Evolutionary conservation across 1,140 invertebrate species (phyloP).

Genomic region (Venturia canescens): DNA sequence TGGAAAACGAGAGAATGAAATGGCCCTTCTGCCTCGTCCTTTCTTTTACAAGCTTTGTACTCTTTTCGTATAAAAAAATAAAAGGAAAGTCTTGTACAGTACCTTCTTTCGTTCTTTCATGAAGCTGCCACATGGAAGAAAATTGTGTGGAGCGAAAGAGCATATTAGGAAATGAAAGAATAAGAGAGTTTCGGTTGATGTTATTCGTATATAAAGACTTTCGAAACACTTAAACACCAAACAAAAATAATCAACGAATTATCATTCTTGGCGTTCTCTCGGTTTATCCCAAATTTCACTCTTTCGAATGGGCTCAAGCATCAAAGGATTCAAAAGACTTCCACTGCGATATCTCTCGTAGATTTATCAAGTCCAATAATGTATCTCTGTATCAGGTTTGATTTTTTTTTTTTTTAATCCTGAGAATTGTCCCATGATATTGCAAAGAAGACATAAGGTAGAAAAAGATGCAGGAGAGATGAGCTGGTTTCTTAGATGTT

Average conservation of each 20-base stretch:
- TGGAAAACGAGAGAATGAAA: conserved; percentile 8
- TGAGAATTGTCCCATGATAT: background rate
- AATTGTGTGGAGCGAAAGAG: background rate
- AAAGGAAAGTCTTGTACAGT: background rate
- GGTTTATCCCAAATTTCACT: no score
- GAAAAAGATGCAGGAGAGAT: background rate
- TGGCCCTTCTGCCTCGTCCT: background rate
- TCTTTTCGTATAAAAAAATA: background rate
- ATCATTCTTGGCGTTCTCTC: no score
- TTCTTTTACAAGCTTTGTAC: background rate
- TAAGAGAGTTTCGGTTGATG: background rate
- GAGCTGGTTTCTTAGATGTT: background rate
- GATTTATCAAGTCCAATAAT: no score
- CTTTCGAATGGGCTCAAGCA: no score
- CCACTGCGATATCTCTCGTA: no score
- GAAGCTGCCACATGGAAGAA: background rate
- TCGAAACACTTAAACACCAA: no score
- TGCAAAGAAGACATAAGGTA: no score
- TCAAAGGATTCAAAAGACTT: no score
- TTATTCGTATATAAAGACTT: no score
- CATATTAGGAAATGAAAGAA: background rate
- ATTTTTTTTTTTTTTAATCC: background rate
- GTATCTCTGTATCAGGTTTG: no score
- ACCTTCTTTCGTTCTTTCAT: background rate
- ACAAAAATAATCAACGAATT: no score